Evolutionary conservation across 2,888 invertebrate genomes (phyloP).

Genomic region (Drosophila rubida): DNA sequence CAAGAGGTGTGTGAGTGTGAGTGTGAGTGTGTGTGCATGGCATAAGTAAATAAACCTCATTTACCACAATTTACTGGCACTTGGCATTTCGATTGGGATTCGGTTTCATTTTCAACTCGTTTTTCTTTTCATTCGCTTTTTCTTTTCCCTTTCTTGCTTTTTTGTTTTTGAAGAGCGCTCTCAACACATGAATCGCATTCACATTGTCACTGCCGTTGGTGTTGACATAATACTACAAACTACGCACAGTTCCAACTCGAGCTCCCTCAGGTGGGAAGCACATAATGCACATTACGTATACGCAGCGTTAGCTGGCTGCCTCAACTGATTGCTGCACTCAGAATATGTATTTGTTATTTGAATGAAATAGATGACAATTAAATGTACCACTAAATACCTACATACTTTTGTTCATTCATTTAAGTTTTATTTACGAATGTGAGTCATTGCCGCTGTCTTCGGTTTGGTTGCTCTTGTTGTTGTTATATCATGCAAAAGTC

Average conservation of each 20-base stretch:
- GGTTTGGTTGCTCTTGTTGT: neutral
- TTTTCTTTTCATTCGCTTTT: slow-evolving; percentile 12
- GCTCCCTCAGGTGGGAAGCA: slow-evolving; percentile 24
- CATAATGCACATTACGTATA: slow-evolving; percentile 47
- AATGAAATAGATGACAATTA: neutral
- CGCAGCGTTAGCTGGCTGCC: slow-evolving; percentile 14
- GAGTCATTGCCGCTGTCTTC: slow-evolving; percentile 15
- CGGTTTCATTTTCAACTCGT: slow-evolving; percentile 63
- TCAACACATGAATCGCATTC: slow-evolving; percentile 8
- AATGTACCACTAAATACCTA: neutral
- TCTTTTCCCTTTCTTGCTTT: slow-evolving; percentile 29
- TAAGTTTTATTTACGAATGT: slow-evolving; percentile 17
- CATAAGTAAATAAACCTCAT: slow-evolving; percentile 68
- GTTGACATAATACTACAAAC: slow-evolving; percentile 63
- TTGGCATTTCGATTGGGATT: slow-evolving; percentile 59
- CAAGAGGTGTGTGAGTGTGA: slow-evolving; percentile 20
- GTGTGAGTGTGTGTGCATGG: neutral
- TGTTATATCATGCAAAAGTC: slow-evolving; percentile 26
- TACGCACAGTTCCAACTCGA: slow-evolving; percentile 24
- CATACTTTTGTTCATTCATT: neutral
- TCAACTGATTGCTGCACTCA: neutral
- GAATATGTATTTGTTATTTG: neutral
- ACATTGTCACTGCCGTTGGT: slow-evolving; percentile 9
- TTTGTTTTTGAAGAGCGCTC: slow-evolving; percentile 36
- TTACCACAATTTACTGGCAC: slow-evolving; percentile 70